Evolutionary conservation across 1,140 invertebrate species (phyloP), one percentile per base, ranked within the genome.

Genomic region (Scaptomyza hsui): DNA sequence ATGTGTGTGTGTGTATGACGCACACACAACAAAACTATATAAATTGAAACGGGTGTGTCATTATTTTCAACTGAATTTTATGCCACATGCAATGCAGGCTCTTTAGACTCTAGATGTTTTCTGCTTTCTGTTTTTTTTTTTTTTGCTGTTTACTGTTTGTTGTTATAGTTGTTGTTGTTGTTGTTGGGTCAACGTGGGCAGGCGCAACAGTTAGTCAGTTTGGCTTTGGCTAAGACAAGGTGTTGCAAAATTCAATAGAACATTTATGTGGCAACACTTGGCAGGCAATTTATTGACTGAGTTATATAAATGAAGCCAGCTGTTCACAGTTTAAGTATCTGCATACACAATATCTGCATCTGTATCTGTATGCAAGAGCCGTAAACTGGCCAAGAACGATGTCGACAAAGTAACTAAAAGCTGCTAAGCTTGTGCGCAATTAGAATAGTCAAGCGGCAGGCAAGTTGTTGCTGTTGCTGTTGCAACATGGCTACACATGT

Each of bases 401-500:
- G 82, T 88, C 74, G 82, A 86, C 81, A 85, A 85, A 88, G 69
- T 85, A 88, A 77, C 81, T 88, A 88, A 85, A 85, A 81, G 82
- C 81, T 74, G 81, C 77, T 85, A 86, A 88, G 81, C 81, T 81
- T 88, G 82, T 88, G 81, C 77, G 80, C 80, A 85, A 85, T 85
- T 85, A 86, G 81, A 86, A 88, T 86, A 88, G 73, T 62, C 78
- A 64, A 72, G 59, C 74, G 41, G 64, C 42, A 47, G 70, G 75
- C 71, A 67, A 57, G 75, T 71, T 67, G 71, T 51, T 59, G 77
- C 12, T 59, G 75, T 15, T 63, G 32, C 10, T 83, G 81, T 86
- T 86, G 76, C 63, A 80, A 86, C 80, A 85, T 71, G 76, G 76
- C 76, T 56, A 86, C 81, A 86, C 70, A 81, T 85, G 81, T 39